These are phyloP conservation scores for Sturmia bella DNA, from an alignment of 2,888 invertebrate genomes.

Conservation along the genomic window DNA sequence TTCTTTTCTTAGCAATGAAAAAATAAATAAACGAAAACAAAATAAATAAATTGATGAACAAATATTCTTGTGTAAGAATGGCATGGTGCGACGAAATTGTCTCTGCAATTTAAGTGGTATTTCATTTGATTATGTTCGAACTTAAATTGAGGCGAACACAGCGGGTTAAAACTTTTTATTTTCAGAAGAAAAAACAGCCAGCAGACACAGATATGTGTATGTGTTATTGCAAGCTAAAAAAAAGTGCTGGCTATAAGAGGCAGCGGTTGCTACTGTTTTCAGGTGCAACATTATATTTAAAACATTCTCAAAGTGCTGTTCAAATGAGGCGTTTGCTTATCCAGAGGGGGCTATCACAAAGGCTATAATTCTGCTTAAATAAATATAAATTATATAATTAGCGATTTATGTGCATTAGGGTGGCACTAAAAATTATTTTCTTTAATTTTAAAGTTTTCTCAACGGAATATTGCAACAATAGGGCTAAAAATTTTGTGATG, in stretches of 20 bases:
- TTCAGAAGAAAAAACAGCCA: conserved; percentile 22
- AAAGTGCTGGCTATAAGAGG: conserved; percentile 37
- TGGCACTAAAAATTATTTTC: too few species aligned
- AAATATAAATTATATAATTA: background rate
- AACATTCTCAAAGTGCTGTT: conserved; percentile 45
- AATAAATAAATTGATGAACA: conserved; percentile 44
- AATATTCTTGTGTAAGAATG: background rate
- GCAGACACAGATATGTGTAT: conserved; percentile 16
- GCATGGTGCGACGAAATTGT: conserved; percentile 24
- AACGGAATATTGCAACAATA: too few species aligned
- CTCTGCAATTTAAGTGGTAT: conserved; percentile 52
- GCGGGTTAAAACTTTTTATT: conserved; percentile 56
- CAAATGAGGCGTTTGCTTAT: conserved; percentile 75
- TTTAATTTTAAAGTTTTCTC: too few species aligned
- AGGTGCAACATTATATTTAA: conserved; percentile 19
- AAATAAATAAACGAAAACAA: conserved; percentile 39
- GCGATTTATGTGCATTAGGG: too few species aligned
- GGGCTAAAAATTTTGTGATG: too few species aligned
- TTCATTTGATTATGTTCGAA: conserved; percentile 22
- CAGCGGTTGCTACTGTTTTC: conserved; percentile 50
- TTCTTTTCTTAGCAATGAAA: conserved; percentile 49
- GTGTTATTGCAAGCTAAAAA: conserved; percentile 30
- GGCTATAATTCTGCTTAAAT: conserved; percentile 27
- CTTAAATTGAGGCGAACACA: conserved; percentile 58
- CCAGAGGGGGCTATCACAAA: conserved; percentile 75